These are phyloP conservation scores for Ceratina japonica DNA, from an alignment of 1,140 invertebrate species.

Conservation along the genomic window DNA sequence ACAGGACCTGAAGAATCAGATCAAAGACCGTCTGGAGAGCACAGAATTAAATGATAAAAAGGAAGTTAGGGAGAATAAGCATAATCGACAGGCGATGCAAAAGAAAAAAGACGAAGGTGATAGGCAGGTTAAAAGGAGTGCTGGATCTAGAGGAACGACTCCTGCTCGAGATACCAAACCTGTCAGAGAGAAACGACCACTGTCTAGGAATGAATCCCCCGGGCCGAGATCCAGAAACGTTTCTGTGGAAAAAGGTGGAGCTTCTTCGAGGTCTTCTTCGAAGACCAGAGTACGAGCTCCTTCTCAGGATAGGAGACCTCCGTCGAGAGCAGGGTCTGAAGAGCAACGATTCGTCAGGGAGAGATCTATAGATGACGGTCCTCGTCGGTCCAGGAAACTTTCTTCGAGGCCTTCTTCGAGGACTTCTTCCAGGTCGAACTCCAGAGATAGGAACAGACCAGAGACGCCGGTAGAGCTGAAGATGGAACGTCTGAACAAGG, in stretches of 20 bases:
- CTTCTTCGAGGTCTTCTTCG: constrained; percentile 64
- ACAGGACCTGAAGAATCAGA: constrained; percentile 16
- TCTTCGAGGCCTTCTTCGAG: constrained; percentile 19
- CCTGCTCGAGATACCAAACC: constrained; percentile 46
- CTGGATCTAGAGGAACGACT: constrained; percentile 53
- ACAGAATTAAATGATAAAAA: not conserved
- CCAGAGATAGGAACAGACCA: constrained; percentile 64
- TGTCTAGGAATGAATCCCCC: constrained; percentile 64
- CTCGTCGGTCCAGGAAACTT: constrained; percentile 37
- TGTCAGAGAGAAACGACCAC: constrained; percentile 24
- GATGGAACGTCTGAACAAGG: constrained; percentile 65
- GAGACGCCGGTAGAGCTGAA: constrained; percentile 56
- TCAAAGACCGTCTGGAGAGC: not conserved
- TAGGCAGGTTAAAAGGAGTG: constrained; percentile 14
- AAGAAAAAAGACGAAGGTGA: constrained; percentile 5
- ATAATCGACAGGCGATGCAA: not conserved
- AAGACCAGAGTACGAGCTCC: constrained; percentile 58
- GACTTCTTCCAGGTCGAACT: constrained; percentile 60
- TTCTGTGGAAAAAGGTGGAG: constrained; percentile 56
- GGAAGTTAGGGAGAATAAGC: not conserved
- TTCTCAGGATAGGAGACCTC: constrained; percentile 48
- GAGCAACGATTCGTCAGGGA: constrained; percentile 33
- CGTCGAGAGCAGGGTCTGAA: constrained; percentile 53
- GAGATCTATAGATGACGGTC: constrained; percentile 19
- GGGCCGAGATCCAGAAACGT: constrained; percentile 64